Conservation (phyloP, 2,113 vertebrate species). For the Petromus typicus region DNA sequence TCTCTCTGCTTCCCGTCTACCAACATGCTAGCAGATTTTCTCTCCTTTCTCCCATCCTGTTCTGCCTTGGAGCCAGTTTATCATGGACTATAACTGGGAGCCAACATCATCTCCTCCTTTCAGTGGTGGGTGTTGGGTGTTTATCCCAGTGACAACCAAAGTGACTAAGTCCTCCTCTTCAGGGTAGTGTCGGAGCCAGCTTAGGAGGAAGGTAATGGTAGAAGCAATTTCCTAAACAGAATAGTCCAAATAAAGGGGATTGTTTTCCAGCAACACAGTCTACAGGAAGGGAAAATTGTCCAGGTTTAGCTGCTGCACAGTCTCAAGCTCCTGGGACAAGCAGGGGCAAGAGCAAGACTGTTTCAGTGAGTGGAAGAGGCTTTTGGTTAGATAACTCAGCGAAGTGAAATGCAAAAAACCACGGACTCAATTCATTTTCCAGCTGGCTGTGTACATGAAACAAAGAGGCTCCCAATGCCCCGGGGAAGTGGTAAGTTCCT, state of each 20-base stretch:
- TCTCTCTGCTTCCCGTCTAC: background rate
- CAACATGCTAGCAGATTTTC: background rate
- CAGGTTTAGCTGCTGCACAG: background rate
- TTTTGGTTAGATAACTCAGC: background rate
- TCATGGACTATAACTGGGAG: background rate
- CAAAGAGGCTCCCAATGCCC: background rate
- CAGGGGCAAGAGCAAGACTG: background rate
- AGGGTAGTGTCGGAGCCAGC: background rate
- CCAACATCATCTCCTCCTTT: background rate
- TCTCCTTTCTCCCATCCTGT: background rate
- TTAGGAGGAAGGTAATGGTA: background rate
- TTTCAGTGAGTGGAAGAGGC: background rate
- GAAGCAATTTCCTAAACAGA: background rate
- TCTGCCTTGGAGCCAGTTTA: background rate
- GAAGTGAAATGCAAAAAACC: background rate
- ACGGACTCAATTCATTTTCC: background rate
- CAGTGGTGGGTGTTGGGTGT: background rate
- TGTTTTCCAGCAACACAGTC: background rate
- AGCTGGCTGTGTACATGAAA: background rate
- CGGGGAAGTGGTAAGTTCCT: background rate
- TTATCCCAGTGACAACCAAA: background rate
- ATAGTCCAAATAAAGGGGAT: background rate
- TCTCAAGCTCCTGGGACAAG: background rate
- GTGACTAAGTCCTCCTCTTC: background rate
- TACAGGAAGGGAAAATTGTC: background rate